Evolutionary conservation across 2,888 invertebrate species (phyloP).

Genomic region (Mythimna vitellina): DNA sequence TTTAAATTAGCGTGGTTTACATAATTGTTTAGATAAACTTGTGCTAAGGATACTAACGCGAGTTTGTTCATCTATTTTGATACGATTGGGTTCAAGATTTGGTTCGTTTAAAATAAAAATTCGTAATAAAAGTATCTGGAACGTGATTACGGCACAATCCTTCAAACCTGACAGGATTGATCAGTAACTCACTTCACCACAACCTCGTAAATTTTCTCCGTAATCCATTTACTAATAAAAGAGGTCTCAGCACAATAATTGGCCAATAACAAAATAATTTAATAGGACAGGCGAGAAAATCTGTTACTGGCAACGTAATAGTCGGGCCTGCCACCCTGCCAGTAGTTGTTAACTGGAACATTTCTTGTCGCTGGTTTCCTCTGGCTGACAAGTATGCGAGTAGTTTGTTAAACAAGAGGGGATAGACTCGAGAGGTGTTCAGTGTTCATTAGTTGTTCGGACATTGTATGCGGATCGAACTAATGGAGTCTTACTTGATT

Average conservation of each 20-base stretch:
- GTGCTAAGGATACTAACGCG: background rate
- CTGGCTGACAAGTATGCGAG: constrained; percentile 73
- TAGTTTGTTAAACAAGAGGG: constrained; percentile 73
- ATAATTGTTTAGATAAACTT: constrained; percentile 17
- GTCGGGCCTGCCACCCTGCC: constrained; percentile 70
- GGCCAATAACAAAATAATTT: constrained; percentile 70
- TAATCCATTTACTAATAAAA: constrained; percentile 55
- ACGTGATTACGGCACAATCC: constrained; percentile 29
- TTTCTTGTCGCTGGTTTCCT: constrained; percentile 77
- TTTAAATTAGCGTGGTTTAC: constrained; percentile 35
- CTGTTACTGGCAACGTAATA: constrained; percentile 58
- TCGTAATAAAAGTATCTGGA: constrained; percentile 8
- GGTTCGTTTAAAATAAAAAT: background rate
- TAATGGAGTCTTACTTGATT: constrained; percentile 57
- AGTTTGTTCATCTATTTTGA: background rate
- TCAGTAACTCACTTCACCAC: constrained; percentile 35
- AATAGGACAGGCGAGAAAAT: constrained; percentile 68
- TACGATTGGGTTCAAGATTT: background rate
- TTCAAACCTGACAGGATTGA: constrained; percentile 41
- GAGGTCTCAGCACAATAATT: constrained; percentile 63
- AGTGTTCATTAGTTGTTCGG: constrained; percentile 72
- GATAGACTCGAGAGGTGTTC: constrained; percentile 67
- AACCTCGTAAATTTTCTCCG: constrained; percentile 39
- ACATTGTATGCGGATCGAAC: constrained; percentile 65
- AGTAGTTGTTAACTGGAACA: constrained; percentile 76